These are phyloP conservation scores for Nothocercus julius DNA, from an alignment of 2,113 vertebrate genomes.

Conservation along the genomic window DNA sequence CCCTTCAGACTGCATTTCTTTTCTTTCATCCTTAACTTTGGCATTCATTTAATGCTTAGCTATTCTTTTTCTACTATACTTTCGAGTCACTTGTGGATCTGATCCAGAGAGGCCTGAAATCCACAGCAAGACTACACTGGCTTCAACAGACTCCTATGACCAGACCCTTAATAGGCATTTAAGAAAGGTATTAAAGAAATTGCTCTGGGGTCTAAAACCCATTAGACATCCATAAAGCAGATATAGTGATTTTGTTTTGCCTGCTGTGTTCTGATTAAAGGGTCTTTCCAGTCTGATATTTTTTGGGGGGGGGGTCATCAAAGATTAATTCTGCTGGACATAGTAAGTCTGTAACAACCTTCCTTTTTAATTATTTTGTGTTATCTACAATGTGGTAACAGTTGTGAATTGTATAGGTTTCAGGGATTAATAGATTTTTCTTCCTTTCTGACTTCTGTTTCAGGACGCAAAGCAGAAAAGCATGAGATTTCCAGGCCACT, in stretches of 20 bases:
- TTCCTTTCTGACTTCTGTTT: conserved; percentile 1
- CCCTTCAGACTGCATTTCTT: neutral
- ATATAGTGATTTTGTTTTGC: neutral
- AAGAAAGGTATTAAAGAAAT: neutral
- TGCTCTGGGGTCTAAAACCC: neutral
- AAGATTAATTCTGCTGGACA: neutral
- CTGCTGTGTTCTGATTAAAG: neutral
- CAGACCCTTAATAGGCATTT: neutral
- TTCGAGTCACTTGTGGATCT: neutral
- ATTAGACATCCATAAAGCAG: neutral
- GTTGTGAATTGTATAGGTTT: neutral
- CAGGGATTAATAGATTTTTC: neutral
- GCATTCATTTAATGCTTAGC: neutral
- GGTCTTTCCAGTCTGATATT: neutral
- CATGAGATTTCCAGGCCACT: neutral
- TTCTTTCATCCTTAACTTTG: neutral
- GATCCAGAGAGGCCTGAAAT: neutral
- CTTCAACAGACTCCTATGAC: neutral
- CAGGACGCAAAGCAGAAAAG: neutral
- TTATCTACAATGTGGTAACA: conserved; percentile 9
- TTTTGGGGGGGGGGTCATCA: neutral
- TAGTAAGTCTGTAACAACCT: neutral
- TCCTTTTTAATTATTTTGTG: neutral
- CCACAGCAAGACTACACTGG: neutral
- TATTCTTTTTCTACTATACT: neutral